Base-by-base conservation (phyloP, 2,797 vertebrate genomes). In the Coreius guichenoti region DNA sequence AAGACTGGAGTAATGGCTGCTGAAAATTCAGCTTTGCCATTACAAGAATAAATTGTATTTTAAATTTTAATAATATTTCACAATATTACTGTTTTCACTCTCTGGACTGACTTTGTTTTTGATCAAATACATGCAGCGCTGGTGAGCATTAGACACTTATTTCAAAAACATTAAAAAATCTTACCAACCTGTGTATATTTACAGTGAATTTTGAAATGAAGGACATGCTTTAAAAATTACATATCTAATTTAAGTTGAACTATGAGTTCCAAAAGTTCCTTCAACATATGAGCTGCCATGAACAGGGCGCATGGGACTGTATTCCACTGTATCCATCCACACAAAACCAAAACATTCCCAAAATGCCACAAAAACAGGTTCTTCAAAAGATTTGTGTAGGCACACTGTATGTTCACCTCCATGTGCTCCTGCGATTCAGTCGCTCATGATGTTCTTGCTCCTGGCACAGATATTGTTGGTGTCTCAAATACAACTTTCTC, bases 261-360 rank as follows among this genome's bases (percentile, higher is more conserved):
- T 45, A 16, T 6, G 8, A 36, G 49, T 43, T 58, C 16, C 54
- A 58, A 26, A 61, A 1, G 14, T 61, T 58, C 21, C 9, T 45
- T 78, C 36, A 69, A 63, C 36, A 63, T 61, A 58, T 29, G 43
- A 79, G 76, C 76, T 79, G 76, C 76, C 76, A 19, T 43, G 33
- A 39, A 33, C 19, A 56, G 49, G 29, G 23, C 7, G 13, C 36
- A 39, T 17, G 4, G 36, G 36, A 43, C 67, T 68, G 49, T 67
- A 77, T 63, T n/a, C 23, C 36, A 43, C 8, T 61, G 36, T 45
- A 61, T 78, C 56, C 36, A 45, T 63, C 36, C 76, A 13, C 16
- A 26, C 4, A 77, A 58, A 77, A n/a, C 21, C 1, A 29, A 63
- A 43, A 45, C n/a, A 43, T 26, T 43, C 8, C 23, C 33, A 26